Evolutionary conservation across 2,797 vertebrate species (phyloP).

Genomic region (Sparus aurata): DNA sequence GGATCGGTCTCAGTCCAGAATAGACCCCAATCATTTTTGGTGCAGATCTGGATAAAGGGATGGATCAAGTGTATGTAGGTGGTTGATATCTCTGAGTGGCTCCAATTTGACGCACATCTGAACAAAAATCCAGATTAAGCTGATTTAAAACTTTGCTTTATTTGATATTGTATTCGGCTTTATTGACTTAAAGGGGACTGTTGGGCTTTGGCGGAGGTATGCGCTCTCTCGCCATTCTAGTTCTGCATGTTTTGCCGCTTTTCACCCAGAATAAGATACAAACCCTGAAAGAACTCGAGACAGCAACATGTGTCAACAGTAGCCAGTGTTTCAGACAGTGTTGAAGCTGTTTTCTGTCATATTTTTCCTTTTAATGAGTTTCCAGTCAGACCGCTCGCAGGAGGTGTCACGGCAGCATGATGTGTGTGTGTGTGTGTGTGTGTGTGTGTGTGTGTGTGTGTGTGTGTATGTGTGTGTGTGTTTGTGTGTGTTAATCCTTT

Average conservation of each 20-base stretch:
- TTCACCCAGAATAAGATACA: conserved; percentile 7
- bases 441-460: background rate
- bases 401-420: conserved; percentile 14
- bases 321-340: conserved; percentile 15
- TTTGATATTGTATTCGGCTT: too few species aligned
- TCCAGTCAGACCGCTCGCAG: conserved; percentile 1
- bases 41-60: too few species aligned
- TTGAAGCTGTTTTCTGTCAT: conserved; percentile 37
- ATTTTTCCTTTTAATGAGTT: conserved; percentile 34
- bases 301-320: conserved; percentile 16
- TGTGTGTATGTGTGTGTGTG: background rate
- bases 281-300: conserved; percentile 5
- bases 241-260: background rate
- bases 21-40: too few species aligned
- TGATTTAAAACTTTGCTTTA: too few species aligned
- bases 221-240: too few species aligned
- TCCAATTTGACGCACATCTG: too few species aligned
- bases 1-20: too few species aligned
- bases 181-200: too few species aligned
- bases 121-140: too few species aligned
- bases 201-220: too few species aligned
- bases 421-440: background rate
- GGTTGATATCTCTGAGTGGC: too few species aligned
- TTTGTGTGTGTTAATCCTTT: conserved; percentile 36
- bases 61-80: too few species aligned